Conservation (phyloP, 2,113 vertebrate genomes). For the Marmota flaviventris region DNA sequence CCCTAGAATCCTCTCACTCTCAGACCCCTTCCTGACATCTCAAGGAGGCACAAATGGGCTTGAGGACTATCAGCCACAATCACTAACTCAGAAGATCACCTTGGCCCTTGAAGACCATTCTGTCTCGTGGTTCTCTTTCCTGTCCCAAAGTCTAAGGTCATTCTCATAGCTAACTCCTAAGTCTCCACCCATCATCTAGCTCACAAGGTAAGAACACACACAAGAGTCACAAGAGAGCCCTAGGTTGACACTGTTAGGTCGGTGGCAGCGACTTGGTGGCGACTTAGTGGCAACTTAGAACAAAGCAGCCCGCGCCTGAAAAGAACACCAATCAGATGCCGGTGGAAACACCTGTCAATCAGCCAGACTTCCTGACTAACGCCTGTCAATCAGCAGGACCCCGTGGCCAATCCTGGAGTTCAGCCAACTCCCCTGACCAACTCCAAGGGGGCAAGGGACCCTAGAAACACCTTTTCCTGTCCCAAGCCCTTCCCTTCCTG, state of each 20-base stretch:
- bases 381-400: too few relatives aligned
- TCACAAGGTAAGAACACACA: slow-evolving; percentile 10
- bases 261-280: too few relatives aligned
- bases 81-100: not conserved
- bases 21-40: not conserved
- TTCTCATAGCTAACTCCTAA: not conserved
- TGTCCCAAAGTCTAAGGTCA: not conserved
- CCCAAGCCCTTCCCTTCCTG: too few relatives aligned
- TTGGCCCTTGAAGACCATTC: not conserved
- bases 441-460: too few relatives aligned
- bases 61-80: not conserved
- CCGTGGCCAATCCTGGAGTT: too few relatives aligned
- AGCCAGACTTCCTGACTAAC: too few relatives aligned
- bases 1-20: not conserved
- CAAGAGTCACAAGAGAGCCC: not conserved
- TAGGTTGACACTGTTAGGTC: not conserved
- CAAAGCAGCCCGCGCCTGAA: too few relatives aligned
- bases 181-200: not conserved
- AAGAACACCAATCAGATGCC: too few relatives aligned
- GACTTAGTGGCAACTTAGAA: too few relatives aligned
- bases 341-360: too few relatives aligned
- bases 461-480: too few relatives aligned
- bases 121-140: not conserved
- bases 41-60: not conserved
- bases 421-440: too few relatives aligned